Evolutionary conservation across 2,113 vertebrate species (phyloP).

Genomic region (Phyllostomus hastatus): DNA sequence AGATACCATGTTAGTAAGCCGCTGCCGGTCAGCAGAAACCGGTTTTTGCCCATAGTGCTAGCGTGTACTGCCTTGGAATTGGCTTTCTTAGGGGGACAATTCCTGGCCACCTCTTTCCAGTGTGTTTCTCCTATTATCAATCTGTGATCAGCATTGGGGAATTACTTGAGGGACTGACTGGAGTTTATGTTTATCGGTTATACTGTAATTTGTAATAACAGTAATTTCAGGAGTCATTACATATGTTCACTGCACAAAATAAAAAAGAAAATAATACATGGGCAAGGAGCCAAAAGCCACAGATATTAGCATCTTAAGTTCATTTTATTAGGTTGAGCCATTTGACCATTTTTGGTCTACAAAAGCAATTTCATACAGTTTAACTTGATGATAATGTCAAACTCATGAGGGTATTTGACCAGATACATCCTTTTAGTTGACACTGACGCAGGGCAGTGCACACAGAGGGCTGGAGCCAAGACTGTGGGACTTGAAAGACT

Average conservation of each 20-base stretch:
- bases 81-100: not conserved
- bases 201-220: slow-evolving; percentile 5
- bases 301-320: not conserved
- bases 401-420: not conserved
- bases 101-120: not conserved
- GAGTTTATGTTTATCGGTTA: slow-evolving; percentile 11
- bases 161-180: not conserved
- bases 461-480: not conserved
- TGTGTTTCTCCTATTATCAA: not conserved
- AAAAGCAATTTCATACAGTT: not conserved
- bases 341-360: not conserved
- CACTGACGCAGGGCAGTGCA: not conserved
- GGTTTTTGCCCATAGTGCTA: not conserved
- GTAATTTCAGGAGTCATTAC: not conserved
- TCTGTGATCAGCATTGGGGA: not conserved
- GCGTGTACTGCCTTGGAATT: not conserved
- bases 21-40: not conserved
- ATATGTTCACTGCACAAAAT: slow-evolving; percentile 6
- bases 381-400: not conserved
- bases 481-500: not conserved
- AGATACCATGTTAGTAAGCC: not conserved
- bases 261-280: not conserved
- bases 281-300: not conserved
- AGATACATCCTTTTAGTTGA: not conserved
- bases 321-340: not conserved